Evolutionary conservation across 2,888 invertebrate genomes (phyloP), one percentile per base, ranked within the genome.

Genomic region (Frankliniella intonsa): DNA sequence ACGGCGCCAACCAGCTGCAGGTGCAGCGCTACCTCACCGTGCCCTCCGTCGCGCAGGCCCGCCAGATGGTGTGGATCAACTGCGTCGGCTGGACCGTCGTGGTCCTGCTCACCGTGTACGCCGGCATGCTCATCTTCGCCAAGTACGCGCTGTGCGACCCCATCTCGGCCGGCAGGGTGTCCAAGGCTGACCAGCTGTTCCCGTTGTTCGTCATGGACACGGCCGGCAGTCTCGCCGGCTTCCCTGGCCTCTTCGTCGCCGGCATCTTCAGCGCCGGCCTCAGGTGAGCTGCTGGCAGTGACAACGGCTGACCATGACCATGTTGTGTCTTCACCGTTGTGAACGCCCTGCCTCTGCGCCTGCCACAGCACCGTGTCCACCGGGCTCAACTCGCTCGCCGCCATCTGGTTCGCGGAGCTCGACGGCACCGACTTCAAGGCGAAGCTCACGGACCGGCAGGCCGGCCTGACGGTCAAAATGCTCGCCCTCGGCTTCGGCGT

Each of bases 191-290:
- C 79, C 87, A 90, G 88, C 85, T 91, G 51, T 87, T 90, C 83
- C 90, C 90, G 0, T 86, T 89, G 27, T 90, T 89, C 86, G 90
- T 90, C 51, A 90, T 90, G 89, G 89, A 91, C 83, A 87, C 87
- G n/a, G 85, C 90, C 80, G 87, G 88, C 3, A 84, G 87, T 79
- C 85, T 88, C 81, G 88, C 88, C 11, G 91, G 91, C 7, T 86
- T 91, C 80, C 89, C 90, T 3, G 91, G 91, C 2, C 85, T 91
- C 17, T 90, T 91, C 85, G 88, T 91, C 0, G 89, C 91, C 27
- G 90, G 90, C 38, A 87, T 91, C 25, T 91, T 90, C 86, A 90
- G 90, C 85, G 91, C 90, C 11, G 89, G 91, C 17, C 86, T 91
- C 62, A 90, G 90, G 87, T 87, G 84, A 80, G 80, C 80, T n/a